Evolutionary conservation across 2,113 vertebrate genomes (phyloP).

Genomic region (Apodemus speciosus): DNA sequence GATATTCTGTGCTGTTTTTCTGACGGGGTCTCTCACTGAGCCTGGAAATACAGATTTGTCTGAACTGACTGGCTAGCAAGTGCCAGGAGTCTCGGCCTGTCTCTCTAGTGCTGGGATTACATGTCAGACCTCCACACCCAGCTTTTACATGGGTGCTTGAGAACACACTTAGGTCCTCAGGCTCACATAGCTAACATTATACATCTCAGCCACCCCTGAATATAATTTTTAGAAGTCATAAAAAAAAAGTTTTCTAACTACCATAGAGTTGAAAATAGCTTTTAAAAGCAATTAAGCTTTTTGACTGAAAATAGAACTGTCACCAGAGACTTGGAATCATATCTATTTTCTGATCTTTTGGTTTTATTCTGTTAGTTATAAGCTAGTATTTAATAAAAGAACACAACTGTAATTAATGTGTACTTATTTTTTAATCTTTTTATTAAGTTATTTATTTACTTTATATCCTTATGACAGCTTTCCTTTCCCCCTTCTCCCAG

Average conservation of each 20-base stretch:
- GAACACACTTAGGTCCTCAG: background rate
- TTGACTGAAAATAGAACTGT: background rate
- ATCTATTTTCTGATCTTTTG: background rate
- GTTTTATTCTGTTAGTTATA: background rate
- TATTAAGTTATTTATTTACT: no score
- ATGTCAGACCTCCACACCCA: background rate
- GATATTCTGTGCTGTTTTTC: background rate
- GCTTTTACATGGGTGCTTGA: no score
- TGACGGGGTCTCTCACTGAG: background rate
- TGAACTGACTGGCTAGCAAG: background rate
- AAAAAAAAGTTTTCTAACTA: constrained; percentile 45
- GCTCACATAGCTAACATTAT: background rate
- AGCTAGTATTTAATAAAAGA: background rate
- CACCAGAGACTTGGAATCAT: background rate
- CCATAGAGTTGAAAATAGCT: background rate
- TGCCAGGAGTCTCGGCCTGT: background rate
- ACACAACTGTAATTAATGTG: background rate
- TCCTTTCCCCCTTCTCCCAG: no score
- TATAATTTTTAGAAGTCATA: background rate
- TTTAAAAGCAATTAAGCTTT: constrained; percentile 1
- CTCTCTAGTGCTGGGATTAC: no score
- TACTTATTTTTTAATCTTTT: background rate
- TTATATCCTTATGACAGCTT: no score
- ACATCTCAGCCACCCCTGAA: background rate
- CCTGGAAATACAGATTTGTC: background rate